Percentiles rank a stretch among this genome's conserved stretches.
phyloP scores from a whole-genome alignment of 1,140 invertebrate species.

The Latrodectus geometricus region DNA sequence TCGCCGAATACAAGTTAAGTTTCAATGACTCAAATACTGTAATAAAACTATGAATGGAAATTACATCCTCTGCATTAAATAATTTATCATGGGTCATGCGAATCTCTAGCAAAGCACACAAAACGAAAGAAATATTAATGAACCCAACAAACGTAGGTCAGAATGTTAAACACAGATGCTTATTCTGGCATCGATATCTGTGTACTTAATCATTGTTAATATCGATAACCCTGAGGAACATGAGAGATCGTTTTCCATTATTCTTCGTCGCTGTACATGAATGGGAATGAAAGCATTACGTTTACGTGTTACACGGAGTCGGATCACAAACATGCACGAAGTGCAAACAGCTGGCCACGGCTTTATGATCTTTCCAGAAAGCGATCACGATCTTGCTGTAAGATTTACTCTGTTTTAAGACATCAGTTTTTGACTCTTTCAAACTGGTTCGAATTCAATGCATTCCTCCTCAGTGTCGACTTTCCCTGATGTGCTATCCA shows the following conservation, averaged over 20 bases:
- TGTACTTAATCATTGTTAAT: constrained; percentile 29
- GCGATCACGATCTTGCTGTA: constrained; percentile 31
- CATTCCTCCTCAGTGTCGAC: not conserved
- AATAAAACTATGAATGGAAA: not conserved
- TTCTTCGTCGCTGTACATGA: not conserved
- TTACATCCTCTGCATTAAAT: not conserved
- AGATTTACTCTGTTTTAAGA: constrained; percentile 20
- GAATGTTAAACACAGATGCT: constrained; percentile 28
- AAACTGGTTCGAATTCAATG: constrained; percentile 30
- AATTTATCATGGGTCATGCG: not conserved
- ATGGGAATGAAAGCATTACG: not conserved
- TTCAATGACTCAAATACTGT: not conserved
- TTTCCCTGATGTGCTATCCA: not conserved
- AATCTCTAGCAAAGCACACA: not conserved
- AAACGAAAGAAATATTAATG: not conserved
- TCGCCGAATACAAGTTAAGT: not conserved
- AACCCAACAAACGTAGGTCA: not conserved
- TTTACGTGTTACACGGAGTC: not conserved
- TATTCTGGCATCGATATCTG: constrained; percentile 30
- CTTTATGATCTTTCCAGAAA: constrained; percentile 27
- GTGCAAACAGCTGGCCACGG: constrained; percentile 42
- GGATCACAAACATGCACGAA: constrained; percentile 11
- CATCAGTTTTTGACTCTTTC: constrained; percentile 13
- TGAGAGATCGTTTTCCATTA: not conserved
- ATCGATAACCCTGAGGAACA: not conserved